These are phyloP conservation scores for Botia almorhae DNA, from an alignment of 2,797 vertebrate genomes.

Conservation along the genomic window DNA sequence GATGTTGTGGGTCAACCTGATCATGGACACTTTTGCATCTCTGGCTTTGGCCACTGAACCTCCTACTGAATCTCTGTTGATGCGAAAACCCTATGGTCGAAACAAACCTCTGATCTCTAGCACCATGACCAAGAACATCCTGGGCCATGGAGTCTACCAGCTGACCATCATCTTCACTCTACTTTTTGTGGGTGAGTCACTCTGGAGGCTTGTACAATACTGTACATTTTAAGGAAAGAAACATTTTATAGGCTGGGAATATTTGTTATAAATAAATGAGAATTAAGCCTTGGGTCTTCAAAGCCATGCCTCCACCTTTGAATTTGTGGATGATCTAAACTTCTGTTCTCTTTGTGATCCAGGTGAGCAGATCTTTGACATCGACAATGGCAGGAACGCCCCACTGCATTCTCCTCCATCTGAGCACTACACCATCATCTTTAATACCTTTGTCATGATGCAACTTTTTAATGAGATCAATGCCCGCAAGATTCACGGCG, in stretches of 20 bases:
- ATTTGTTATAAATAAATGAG: not conserved
- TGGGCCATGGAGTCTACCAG: constrained; percentile 95
- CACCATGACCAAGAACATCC: constrained; percentile 99
- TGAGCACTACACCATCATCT: constrained; percentile 98
- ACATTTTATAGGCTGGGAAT: not conserved
- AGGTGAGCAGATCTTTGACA: constrained; percentile 96
- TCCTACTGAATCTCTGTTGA: constrained; percentile 89
- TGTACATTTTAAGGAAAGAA: not conserved
- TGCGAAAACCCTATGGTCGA: constrained; percentile 91
- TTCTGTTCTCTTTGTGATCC: constrained; percentile 5
- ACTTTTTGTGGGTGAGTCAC: constrained; percentile 88
- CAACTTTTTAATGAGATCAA: constrained; percentile 99
- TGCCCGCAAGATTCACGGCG: constrained; percentile 96
- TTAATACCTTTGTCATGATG: constrained; percentile 99
- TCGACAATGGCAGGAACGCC: constrained; percentile 93
- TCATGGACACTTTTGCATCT: constrained; percentile 98
- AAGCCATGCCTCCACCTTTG: no score
- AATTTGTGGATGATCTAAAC: not conserved
- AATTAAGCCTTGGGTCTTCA: no score
- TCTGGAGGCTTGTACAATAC: not conserved
- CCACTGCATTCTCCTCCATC: constrained; percentile 95
- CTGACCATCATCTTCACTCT: constrained; percentile 94
- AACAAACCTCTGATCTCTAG: constrained; percentile 98
- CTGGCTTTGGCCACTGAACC: constrained; percentile 96
- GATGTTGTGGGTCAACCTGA: constrained; percentile 99